Conservation (phyloP, 1,140 invertebrate species). For the Teleogryllus occipitalis region DNA sequence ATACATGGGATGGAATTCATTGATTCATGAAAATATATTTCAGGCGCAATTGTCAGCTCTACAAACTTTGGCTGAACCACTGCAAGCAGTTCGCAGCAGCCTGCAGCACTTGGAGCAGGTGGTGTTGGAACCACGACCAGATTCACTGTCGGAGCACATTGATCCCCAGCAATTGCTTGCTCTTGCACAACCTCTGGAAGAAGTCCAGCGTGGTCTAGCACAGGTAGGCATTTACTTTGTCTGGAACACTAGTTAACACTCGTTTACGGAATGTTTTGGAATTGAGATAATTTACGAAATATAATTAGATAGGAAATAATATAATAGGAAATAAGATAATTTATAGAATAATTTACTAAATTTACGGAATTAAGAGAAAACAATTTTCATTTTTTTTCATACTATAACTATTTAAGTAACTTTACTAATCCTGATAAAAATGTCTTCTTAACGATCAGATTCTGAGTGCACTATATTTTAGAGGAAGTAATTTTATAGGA, state of each 20-base stretch:
- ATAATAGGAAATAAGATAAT: too few relatives aligned
- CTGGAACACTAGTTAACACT: not conserved
- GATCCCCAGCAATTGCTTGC: conserved; percentile 22
- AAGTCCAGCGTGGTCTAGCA: conserved; percentile 5
- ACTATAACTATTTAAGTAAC: too few relatives aligned
- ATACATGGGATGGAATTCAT: not conserved
- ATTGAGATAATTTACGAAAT: not conserved
- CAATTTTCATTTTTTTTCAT: too few relatives aligned
- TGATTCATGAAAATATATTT: not conserved
- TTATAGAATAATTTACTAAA: too few relatives aligned
- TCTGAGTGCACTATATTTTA: too few relatives aligned
- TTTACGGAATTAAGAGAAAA: not conserved
- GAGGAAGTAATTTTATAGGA: too few relatives aligned
- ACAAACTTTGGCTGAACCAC: conserved; percentile 10
- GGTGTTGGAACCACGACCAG: conserved; percentile 27
- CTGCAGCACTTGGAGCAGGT: conserved; percentile 25
- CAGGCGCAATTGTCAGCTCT: not conserved
- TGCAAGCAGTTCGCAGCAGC: conserved; percentile 3
- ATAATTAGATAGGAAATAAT: too few relatives aligned
- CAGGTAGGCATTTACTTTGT: not conserved
- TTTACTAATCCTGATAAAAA: too few relatives aligned
- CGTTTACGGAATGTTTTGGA: not conserved
- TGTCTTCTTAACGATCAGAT: too few relatives aligned
- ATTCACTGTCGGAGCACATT: conserved; percentile 28
- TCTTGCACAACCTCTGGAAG: not conserved